phyloP scores from a whole-genome alignment of 2,113 vertebrate species.

The Oxyruncus cristatus region DNA sequence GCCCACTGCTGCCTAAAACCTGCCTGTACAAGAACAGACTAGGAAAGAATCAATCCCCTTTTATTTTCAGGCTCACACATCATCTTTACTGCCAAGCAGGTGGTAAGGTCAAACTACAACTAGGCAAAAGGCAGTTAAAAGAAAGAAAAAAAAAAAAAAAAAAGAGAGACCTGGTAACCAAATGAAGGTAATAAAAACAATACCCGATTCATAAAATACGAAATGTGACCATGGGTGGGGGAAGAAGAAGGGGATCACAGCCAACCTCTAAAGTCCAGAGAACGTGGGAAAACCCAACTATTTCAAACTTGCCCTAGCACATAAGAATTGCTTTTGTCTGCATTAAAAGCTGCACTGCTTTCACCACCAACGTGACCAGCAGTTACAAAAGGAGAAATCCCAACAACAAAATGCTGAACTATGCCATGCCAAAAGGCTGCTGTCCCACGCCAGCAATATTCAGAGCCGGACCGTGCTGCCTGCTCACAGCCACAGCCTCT shows the following conservation, averaged over 20 bases:
- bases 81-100: neutral
- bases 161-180: neutral
- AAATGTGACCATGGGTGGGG: neutral
- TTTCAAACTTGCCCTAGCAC: constrained; percentile 28
- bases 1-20: neutral
- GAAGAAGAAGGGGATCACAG: neutral
- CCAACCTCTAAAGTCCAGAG: neutral
- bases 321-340: constrained; percentile 10
- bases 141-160: no score
- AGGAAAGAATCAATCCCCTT: neutral
- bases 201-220: neutral
- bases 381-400: constrained; percentile 48
- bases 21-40: neutral
- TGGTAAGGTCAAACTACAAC: neutral
- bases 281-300: neutral
- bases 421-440: constrained; percentile 12
- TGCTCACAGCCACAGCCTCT: neutral
- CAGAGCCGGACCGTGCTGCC: neutral
- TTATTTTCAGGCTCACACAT: neutral
- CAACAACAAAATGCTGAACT: constrained; percentile 8
- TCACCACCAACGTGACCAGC: constrained; percentile 40
- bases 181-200: neutral
- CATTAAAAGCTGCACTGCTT: constrained; percentile 22
- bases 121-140: neutral
- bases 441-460: neutral